Base-by-base conservation (phyloP, 2,888 invertebrate genomes). In the Eilema griseolum region DNA sequence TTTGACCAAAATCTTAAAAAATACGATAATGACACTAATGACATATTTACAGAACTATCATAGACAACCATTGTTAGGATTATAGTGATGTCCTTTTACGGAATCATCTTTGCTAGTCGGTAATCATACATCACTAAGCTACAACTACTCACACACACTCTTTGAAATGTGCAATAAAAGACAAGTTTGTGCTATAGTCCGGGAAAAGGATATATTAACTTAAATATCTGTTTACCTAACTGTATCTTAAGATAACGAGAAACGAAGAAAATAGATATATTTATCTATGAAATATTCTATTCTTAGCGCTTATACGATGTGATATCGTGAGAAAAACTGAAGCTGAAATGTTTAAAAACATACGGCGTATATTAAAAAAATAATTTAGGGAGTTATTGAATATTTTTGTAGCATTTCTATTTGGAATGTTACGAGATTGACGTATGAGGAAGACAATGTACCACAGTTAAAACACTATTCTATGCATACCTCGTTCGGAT, bases 1-100 rank as follows among this genome's bases (percentile, higher is more conserved):
- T 5, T n/a, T 52, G 52, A 52, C 83, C 81, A 81, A 83, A 71
- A 33, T 66, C 59, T 61, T 64, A 71, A 75, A 65, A 11, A 65
- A 33, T n/a, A 24, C 14, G 12, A 37, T 66, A 31, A 57, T 56
- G 23, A 73, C 16, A 56, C 24, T 75, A 65, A 67, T 56, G 63
- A 81, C 73, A 81, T 79, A 74, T 75, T 74, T 80, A 80, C 65
- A 73, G 26, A 52, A 46, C 20, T 69, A 57, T 41, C n/a, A 60
- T 56, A 69, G 26, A 70, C 65, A 70, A 70, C 56, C 46, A 65
- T 66, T 24, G 33, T 37, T 62, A n/a, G 61, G 31, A 3, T 33
- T 62, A 20, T 57, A 65, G 31, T 16, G 64, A 57, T 20, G 31
- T 65, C 23, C 33, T 31, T 67, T n/a, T n/a, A n/a, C 46, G n/a